phyloP scores from a whole-genome alignment of 2,888 invertebrate species.

The Ptychoptera contaminata region DNA sequence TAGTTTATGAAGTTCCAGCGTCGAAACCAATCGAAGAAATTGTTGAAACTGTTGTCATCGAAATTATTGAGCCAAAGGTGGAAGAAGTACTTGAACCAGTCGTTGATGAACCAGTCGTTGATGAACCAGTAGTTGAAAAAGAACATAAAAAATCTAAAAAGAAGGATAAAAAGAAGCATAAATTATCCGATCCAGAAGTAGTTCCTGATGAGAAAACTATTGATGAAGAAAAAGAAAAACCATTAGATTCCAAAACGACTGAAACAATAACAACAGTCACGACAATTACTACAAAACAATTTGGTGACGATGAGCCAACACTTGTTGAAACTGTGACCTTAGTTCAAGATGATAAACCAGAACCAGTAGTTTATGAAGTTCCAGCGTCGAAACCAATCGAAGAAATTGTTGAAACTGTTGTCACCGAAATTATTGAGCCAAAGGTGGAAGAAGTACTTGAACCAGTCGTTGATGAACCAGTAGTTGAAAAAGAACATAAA shows the following conservation, averaged over 20 bases:
- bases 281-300: neutral
- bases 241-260: slow-evolving; percentile 3
- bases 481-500: slow-evolving; percentile 15
- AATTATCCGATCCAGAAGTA: neutral
- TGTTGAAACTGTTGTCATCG: slow-evolving; percentile 20
- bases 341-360: slow-evolving; percentile 12
- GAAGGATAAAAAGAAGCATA: slow-evolving; percentile 5
- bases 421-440: slow-evolving; percentile 6
- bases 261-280: slow-evolving; percentile 1
- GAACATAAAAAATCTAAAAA: slow-evolving; percentile 13
- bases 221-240: slow-evolving; percentile 1
- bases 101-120: too few relatives aligned
- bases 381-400: slow-evolving; percentile 22
- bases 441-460: neutral
- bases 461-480: neutral
- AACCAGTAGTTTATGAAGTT: neutral
- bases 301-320: neutral
- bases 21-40: slow-evolving; percentile 26
- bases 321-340: slow-evolving; percentile 10
- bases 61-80: neutral
- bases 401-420: slow-evolving; percentile 24
- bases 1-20: neutral
- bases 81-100: neutral
- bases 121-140: slow-evolving; percentile 8
- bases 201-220: neutral